These are phyloP conservation scores for Nixonia krombeini DNA, from an alignment of 1,140 invertebrate genomes.

Conservation along the genomic window DNA sequence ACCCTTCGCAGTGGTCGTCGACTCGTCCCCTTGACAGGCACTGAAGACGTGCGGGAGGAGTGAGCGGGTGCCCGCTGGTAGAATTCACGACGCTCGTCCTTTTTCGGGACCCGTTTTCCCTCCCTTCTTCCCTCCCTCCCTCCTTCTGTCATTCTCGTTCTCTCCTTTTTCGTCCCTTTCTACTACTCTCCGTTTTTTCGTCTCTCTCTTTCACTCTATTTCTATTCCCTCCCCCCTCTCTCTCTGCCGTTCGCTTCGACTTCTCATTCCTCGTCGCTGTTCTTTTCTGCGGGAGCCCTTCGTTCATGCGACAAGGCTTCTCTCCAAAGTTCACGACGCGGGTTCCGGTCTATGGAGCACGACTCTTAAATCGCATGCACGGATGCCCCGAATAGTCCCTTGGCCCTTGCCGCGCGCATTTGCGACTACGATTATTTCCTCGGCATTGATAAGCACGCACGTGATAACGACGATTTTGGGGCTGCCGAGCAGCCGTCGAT, in stretches of 20 bases:
- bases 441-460: conserved; percentile 39
- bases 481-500: too few species aligned
- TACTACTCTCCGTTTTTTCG: too few species aligned
- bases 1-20: conserved; percentile 43
- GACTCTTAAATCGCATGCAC: conserved; percentile 51
- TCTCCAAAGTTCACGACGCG: conserved; percentile 41
- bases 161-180: not conserved
- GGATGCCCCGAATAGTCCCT: conserved; percentile 43
- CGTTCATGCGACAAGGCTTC: conserved; percentile 15
- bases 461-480: conserved; percentile 27
- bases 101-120: conserved; percentile 30
- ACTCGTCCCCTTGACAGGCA: conserved; percentile 46
- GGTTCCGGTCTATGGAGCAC: conserved; percentile 54
- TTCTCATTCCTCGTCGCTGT: conserved; percentile 18
- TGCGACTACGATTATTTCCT: conserved; percentile 44
- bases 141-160: conserved; percentile 1
- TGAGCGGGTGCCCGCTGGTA: conserved; percentile 36
- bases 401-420: conserved; percentile 38
- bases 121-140: conserved; percentile 5
- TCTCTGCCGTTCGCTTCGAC: not conserved
- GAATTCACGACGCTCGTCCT: conserved; percentile 36
- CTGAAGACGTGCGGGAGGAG: conserved; percentile 40
- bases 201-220: not conserved
- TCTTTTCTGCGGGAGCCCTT: conserved; percentile 30
- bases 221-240: not conserved